phyloP scores from a whole-genome alignment of 2,888 invertebrate genomes.

The Lasioglossum marginatum region DNA sequence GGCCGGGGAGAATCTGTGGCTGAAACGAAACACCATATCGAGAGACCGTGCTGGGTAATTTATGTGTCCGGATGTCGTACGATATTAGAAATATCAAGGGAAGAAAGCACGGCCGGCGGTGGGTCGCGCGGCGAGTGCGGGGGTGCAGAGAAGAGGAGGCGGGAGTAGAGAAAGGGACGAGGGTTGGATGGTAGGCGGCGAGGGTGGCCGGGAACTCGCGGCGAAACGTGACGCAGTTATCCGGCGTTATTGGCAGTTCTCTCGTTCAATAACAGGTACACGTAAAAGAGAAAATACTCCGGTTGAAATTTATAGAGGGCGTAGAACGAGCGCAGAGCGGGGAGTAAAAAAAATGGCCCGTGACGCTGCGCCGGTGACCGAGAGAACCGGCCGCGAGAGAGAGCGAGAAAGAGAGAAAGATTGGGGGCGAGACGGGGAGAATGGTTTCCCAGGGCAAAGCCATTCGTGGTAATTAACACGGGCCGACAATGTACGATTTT shows the following conservation, averaged over 20 bases:
- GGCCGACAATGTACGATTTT: conserved; percentile 63
- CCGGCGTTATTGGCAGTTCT: conserved; percentile 80
- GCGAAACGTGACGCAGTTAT: conserved; percentile 79
- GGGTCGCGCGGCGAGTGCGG: neutral
- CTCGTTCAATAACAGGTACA: conserved; percentile 80
- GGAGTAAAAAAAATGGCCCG: conserved; percentile 43
- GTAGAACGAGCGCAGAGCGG: conserved; percentile 32
- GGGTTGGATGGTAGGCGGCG: neutral
- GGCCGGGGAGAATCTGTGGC: conserved; percentile 6
- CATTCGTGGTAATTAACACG: conserved; percentile 64
- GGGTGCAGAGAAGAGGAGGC: neutral
- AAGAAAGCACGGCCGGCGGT: conserved; percentile 26
- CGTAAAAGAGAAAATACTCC: conserved; percentile 70
- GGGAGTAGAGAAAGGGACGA: neutral
- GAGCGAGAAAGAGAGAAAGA: neutral
- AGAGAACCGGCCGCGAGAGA: conserved; percentile 6
- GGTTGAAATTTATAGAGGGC: conserved; percentile 73
- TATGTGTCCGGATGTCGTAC: conserved; percentile 54
- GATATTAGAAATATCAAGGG: conserved; percentile 74
- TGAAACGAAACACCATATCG: conserved; percentile 34
- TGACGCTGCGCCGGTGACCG: conserved; percentile 34
- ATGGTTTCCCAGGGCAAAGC: conserved; percentile 54
- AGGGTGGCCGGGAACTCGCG: conserved; percentile 55
- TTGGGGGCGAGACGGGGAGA: neutral
- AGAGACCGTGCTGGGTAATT: conserved; percentile 42